Conservation (phyloP, 2,888 invertebrate species). For the Morpho deidamia region DNA sequence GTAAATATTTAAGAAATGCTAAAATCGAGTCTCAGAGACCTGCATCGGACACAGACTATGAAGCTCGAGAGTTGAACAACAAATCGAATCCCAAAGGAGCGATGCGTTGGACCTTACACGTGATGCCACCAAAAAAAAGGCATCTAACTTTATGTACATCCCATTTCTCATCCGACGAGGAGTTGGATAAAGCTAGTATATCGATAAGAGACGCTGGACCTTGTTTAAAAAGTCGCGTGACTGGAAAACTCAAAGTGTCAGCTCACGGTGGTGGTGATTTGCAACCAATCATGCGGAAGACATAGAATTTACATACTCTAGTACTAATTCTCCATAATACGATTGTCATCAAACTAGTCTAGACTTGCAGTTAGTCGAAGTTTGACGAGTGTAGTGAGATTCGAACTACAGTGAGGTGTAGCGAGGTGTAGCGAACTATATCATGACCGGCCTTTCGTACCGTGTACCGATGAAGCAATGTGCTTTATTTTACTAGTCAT, state of each 20-base stretch:
- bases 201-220: constrained; percentile 57
- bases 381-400: constrained; percentile 46
- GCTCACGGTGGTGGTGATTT: constrained; percentile 70
- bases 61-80: constrained; percentile 41
- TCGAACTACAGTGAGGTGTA: constrained; percentile 44
- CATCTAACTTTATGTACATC: constrained; percentile 60
- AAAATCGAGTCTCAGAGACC: constrained; percentile 56
- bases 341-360: not conserved
- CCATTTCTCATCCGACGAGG: constrained; percentile 65
- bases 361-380: constrained; percentile 14
- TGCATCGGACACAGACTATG: constrained; percentile 67
- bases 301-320: constrained; percentile 29
- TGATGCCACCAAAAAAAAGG: constrained; percentile 60
- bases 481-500: constrained; percentile 73
- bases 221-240: constrained; percentile 46
- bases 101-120: constrained; percentile 59
- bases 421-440: constrained; percentile 49
- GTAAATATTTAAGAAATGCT: constrained; percentile 43
- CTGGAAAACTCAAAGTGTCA: constrained; percentile 54
- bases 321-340: too few relatives aligned
- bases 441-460: constrained; percentile 20
- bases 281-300: constrained; percentile 61
- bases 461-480: constrained; percentile 42
- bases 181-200: constrained; percentile 42
- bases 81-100: constrained; percentile 52